A percentile compares a stretch with the other conserved stretches of the same genome.
These are phyloP conservation scores for Muntiacus reevesi DNA, from an alignment of 2,113 vertebrate genomes.

Conservation along the genomic window DNA sequence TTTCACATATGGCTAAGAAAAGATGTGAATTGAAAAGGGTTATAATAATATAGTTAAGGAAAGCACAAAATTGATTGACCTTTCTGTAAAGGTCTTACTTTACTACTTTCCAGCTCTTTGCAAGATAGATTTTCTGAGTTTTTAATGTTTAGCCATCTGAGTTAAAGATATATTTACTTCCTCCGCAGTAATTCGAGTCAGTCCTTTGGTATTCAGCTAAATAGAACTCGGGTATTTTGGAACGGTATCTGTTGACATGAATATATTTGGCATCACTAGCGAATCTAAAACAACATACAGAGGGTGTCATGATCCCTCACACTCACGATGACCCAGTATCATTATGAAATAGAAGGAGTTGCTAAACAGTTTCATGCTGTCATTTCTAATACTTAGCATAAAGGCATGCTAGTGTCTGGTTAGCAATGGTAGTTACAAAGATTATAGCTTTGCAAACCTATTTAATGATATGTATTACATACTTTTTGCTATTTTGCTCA, in stretches of 20 bases:
- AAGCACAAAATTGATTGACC: background rate
- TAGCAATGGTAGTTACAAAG: background rate
- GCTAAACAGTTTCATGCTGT: background rate
- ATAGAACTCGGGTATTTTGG: conserved; percentile 46
- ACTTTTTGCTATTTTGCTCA: background rate
- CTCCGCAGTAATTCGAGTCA: conserved; percentile 47
- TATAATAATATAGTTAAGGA: background rate
- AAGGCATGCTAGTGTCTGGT: background rate
- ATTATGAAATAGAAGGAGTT: background rate
- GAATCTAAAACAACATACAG: conserved; percentile 47
- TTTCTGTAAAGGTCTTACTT: conserved; percentile 14
- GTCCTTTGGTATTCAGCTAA: conserved; percentile 55
- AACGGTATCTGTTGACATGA: conserved; percentile 57
- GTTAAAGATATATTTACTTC: conserved; percentile 45
- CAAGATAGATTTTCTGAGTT: conserved; percentile 20
- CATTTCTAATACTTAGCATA: background rate
- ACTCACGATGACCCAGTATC: background rate
- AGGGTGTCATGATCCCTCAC: background rate
- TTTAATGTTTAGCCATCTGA: background rate
- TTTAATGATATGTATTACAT: background rate
- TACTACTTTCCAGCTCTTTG: background rate
- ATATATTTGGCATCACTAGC: conserved; percentile 59
- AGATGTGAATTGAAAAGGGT: background rate
- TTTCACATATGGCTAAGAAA: conserved; percentile 14
- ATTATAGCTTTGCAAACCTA: background rate